Evolutionary conservation across 1,140 invertebrate species (phyloP).

Genomic region (Dermatophagoides farinae): DNA sequence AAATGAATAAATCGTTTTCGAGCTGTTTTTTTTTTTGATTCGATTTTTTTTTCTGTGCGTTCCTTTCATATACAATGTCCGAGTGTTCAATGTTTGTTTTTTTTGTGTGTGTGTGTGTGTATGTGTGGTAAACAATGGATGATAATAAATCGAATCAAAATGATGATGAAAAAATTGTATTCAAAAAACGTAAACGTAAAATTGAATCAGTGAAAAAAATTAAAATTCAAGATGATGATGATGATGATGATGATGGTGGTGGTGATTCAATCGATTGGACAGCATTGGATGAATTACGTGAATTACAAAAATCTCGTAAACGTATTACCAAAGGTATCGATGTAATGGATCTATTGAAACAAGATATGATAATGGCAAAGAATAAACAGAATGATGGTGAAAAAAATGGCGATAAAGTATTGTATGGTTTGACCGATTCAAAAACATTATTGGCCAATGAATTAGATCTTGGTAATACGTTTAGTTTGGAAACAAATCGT

Average conservation of each 20-base stretch:
- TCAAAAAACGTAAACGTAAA: conserved; percentile 6
- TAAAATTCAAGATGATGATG: not conserved
- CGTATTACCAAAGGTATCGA: conserved; percentile 4
- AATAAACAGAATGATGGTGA: not conserved
- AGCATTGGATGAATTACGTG: not conserved
- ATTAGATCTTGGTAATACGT: conserved; percentile 74
- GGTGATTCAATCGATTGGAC: not conserved
- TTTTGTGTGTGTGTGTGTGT: too few relatives aligned
- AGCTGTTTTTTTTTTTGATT: too few relatives aligned
- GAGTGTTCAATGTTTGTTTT: too few relatives aligned
- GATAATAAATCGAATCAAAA: too few relatives aligned
- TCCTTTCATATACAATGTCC: too few relatives aligned
- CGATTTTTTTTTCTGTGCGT: too few relatives aligned
- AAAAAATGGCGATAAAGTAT: not conserved
- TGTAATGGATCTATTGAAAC: conserved; percentile 1
- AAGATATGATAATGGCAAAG: not conserved
- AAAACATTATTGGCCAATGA: conserved; percentile 9
- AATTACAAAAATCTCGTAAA: not conserved
- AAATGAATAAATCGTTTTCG: too few relatives aligned
- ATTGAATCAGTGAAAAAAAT: not conserved
- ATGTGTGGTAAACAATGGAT: too few relatives aligned
- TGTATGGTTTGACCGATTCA: conserved; percentile 6
- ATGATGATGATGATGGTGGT: not conserved
- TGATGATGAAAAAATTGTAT: not conserved
- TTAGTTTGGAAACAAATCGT: conserved; percentile 93